phyloP scores from a whole-genome alignment of 2,888 invertebrate species.

The Pherbina coryleti region DNA sequence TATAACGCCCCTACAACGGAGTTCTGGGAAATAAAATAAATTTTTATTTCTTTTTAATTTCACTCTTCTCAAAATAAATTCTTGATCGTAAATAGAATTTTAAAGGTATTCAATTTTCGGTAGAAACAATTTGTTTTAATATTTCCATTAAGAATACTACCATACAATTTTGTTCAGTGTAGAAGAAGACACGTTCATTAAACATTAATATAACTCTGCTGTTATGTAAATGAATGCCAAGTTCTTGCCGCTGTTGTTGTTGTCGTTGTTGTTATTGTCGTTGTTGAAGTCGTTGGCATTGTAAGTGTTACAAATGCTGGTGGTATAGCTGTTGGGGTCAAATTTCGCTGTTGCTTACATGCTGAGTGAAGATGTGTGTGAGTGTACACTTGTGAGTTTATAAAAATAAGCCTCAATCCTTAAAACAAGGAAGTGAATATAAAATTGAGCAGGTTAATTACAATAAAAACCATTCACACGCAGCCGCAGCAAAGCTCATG shows the following conservation, averaged over 20 bases:
- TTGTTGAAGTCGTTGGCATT: background rate
- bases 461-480: background rate
- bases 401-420: background rate
- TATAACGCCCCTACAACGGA: too few species aligned
- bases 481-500: background rate
- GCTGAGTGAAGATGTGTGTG: constrained; percentile 3
- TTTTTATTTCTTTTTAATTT: too few species aligned
- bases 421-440: too few species aligned
- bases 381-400: constrained; percentile 19
- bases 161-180: too few species aligned
- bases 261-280: background rate
- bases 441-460: constrained; percentile 7
- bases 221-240: background rate
- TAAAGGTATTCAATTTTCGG: too few species aligned
- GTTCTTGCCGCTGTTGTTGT: background rate
- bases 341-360: too few species aligned
- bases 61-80: too few species aligned
- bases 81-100: too few species aligned
- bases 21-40: too few species aligned
- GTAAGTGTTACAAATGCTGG: background rate
- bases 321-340: too few species aligned
- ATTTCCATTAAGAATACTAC: too few species aligned
- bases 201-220: background rate
- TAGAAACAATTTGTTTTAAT: too few species aligned
- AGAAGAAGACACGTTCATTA: background rate